phyloP scores from a whole-genome alignment of 2,888 invertebrate species.

The Apamea sordens region DNA sequence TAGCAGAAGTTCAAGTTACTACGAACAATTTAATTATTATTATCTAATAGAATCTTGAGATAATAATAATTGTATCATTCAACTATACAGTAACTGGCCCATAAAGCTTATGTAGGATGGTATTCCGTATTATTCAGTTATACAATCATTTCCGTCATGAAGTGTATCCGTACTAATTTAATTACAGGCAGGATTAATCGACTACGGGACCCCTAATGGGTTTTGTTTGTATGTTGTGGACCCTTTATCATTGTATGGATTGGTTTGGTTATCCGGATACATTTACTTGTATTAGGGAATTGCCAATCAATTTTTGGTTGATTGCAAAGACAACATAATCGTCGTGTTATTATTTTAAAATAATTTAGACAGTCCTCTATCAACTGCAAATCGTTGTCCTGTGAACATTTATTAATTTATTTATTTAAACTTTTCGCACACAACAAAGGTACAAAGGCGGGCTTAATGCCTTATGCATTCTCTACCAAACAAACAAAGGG shows the following conservation, averaged over 20 bases:
- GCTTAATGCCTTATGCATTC: not conserved
- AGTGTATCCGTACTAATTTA: slow-evolving; percentile 54
- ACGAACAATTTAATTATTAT: not conserved
- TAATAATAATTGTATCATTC: not conserved
- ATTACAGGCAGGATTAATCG: slow-evolving; percentile 54
- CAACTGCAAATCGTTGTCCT: not conserved
- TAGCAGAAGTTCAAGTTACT: not conserved
- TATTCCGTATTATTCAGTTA: not conserved
- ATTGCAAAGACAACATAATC: not conserved
- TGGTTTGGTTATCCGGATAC: not conserved
- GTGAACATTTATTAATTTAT: not conserved
- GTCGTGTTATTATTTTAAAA: not conserved
- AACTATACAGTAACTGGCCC: not conserved
- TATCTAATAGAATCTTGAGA: not conserved
- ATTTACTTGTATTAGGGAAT: not conserved
- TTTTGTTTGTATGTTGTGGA: slow-evolving; percentile 44
- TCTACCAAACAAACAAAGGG: not conserved
- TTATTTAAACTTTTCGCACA: not conserved
- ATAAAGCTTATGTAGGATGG: not conserved
- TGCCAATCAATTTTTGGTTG: not conserved
- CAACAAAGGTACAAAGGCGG: not conserved
- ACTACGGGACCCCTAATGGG: slow-evolving; percentile 33
- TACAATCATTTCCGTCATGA: slow-evolving; percentile 17
- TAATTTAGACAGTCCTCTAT: not conserved
- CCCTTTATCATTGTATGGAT: slow-evolving; percentile 4